These are phyloP conservation scores for Gambelia wislizenii DNA, from an alignment of 2,797 vertebrate genomes.

Conservation along the genomic window DNA sequence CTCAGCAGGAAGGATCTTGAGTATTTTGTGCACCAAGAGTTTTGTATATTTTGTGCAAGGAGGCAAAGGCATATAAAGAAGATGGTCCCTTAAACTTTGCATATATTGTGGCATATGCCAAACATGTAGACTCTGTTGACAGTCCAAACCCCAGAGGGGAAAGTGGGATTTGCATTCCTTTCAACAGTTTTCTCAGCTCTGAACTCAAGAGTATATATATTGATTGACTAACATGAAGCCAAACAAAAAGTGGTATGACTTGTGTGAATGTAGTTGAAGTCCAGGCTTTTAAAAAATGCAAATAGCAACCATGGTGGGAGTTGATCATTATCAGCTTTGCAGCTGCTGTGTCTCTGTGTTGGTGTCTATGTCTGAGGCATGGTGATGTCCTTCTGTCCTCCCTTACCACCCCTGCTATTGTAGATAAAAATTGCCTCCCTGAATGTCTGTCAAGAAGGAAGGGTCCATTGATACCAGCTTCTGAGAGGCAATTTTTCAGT, in stretches of 20 bases:
- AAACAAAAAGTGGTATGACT: not conserved
- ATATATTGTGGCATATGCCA: not conserved
- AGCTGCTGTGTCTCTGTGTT: not conserved
- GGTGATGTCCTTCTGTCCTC: not conserved
- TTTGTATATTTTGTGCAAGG: not conserved
- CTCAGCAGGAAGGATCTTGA: constrained; percentile 9
- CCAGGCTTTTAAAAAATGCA: not conserved
- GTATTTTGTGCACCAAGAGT: constrained; percentile 3
- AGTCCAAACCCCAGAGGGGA: not conserved
- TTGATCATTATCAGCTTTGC: not conserved
- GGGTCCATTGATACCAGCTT: not conserved
- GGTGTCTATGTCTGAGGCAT: not conserved
- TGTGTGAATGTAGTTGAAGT: not conserved
- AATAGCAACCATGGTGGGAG: not conserved
- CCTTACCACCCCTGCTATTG: not conserved
- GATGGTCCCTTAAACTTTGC: not conserved
- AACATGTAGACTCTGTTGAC: not conserved
- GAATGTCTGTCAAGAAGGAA: not conserved
- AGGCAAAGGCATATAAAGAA: constrained; percentile 33
- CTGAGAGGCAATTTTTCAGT: not conserved
- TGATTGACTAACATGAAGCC: not conserved
- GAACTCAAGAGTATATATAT: not conserved
- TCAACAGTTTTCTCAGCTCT: not conserved
- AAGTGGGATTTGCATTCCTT: not conserved
- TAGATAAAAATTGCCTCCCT: not conserved